Evolutionary conservation across 2,888 invertebrate genomes (phyloP).

Genomic region (Craniophora ligustri): DNA sequence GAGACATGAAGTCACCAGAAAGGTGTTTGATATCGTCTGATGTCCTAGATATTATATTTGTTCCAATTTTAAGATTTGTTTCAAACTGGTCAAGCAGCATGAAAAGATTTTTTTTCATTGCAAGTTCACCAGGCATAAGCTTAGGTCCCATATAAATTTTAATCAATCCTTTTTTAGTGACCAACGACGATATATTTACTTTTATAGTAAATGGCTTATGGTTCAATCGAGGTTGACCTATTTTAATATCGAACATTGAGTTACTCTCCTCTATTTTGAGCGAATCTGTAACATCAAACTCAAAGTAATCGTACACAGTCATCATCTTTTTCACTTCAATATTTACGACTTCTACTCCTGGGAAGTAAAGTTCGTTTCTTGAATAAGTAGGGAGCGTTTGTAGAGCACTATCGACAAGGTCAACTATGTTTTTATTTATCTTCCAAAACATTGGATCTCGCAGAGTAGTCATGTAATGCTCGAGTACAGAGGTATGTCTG

Average conservation of each 20-base stretch:
- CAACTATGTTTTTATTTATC: constrained; percentile 89
- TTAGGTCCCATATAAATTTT: constrained; percentile 92
- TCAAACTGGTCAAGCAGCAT: constrained; percentile 89
- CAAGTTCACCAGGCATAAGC: constrained; percentile 87
- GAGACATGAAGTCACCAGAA: constrained; percentile 89
- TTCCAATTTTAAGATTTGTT: constrained; percentile 89
- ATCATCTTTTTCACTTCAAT: constrained; percentile 90
- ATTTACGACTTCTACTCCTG: constrained; percentile 89
- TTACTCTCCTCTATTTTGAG: constrained; percentile 72
- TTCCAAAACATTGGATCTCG: constrained; percentile 92
- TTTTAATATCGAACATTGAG: constrained; percentile 77
- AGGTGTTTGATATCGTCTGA: constrained; percentile 89
- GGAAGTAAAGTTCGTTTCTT: constrained; percentile 88
- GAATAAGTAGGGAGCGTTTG: constrained; percentile 87
- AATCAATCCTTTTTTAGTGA: constrained; percentile 88
- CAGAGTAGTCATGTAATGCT: constrained; percentile 88
- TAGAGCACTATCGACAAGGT: constrained; percentile 88
- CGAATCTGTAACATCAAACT: constrained; percentile 90
- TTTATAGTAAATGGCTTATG: constrained; percentile 92
- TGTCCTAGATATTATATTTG: constrained; percentile 90
- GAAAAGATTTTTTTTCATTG: constrained; percentile 86
- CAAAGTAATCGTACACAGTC: constrained; percentile 91
- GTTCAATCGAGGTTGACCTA: constrained; percentile 90
- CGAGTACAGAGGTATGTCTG: constrained; percentile 74
- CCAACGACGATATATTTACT: constrained; percentile 89